Evolutionary conservation across 2,888 invertebrate species (phyloP), one percentile per base, ranked within the genome.

Genomic region (Watsonalla binaria): DNA sequence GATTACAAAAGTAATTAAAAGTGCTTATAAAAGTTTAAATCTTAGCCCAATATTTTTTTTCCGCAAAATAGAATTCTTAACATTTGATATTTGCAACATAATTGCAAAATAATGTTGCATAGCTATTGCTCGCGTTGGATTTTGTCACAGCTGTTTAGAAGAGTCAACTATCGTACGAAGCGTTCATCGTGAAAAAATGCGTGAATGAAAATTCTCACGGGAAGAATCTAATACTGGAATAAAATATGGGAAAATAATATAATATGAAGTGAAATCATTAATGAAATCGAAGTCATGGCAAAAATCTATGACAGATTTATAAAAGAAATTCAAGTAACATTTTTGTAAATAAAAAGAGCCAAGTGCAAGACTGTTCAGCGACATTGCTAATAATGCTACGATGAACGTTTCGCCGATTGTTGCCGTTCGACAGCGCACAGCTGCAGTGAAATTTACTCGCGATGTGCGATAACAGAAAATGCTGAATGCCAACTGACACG

Each of bases 331-430:
- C 24, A 24, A 24, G 24, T 4, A 24, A 24, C 24, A 4, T 24
- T 24, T 24, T 24, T 24, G 24, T 24, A 24, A 24, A 24, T 24
- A 24, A 24, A n/a, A 24, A 2, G 24, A 24, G 2, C 4, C 24
- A 24, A 24, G 24, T 24, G 24, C 24, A 24, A 1, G 24, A 24
- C 24, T 14, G n/a, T n/a, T 46, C 24, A 7, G 24, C 6, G 24
- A 6, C 24, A n/a, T n/a, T 34, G 34, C 2, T 42, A 47, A 33
- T n/a, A 47, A 34, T 35, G 69, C 68, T 69, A 74, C 77, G 81
- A 76, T 82, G 78, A 82, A 84, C 79, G 78, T 79, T 86, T 82
- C 77, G 78, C 73, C 70, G 75, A 81, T 78, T 84, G 82, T 83
- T 84, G 82, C 82, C 78, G 80, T 82, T 74, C 72, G 64, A 68